Conservation (phyloP, 1,140 invertebrate species). For the Aphaenogaster floridana region DNA sequence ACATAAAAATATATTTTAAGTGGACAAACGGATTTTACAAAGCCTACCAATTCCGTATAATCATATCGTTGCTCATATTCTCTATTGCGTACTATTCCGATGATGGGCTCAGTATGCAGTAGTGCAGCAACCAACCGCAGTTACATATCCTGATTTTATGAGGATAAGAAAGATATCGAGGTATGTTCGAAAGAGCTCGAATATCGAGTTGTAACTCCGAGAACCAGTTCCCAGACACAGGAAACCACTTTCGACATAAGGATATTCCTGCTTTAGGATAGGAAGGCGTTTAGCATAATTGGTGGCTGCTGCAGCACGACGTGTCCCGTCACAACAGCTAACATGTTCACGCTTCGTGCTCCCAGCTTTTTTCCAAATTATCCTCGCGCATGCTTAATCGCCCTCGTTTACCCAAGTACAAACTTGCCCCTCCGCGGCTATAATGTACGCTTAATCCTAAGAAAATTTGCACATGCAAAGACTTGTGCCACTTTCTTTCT, state of each 20-base stretch:
- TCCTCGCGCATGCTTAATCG: slow-evolving; percentile 61
- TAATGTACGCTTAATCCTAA: slow-evolving; percentile 24
- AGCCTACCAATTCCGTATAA: neutral
- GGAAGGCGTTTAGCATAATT: slow-evolving; percentile 78
- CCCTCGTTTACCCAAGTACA: slow-evolving; percentile 39
- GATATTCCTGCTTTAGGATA: slow-evolving; percentile 54
- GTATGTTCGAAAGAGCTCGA: slow-evolving; percentile 29
- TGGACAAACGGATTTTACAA: neutral
- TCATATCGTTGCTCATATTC: slow-evolving; percentile 4
- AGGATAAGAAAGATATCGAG: slow-evolving; percentile 57
- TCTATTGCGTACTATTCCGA: slow-evolving; percentile 6
- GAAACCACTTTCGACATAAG: slow-evolving; percentile 61
- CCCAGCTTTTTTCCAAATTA: slow-evolving; percentile 69
- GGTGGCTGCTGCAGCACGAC: slow-evolving; percentile 69
- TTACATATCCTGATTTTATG: slow-evolving; percentile 38
- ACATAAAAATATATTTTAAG: slow-evolving; percentile 3
- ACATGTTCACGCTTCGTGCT: slow-evolving; percentile 72
- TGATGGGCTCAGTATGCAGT: neutral
- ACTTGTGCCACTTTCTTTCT: slow-evolving; percentile 25
- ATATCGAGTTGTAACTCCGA: slow-evolving; percentile 40
- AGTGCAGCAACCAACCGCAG: slow-evolving; percentile 2
- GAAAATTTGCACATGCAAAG: neutral
- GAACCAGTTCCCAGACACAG: slow-evolving; percentile 62
- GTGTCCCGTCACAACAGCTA: slow-evolving; percentile 72
- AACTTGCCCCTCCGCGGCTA: slow-evolving; percentile 5